phyloP scores from a whole-genome alignment of 2,888 invertebrate species.

The Sesia bembeciformis region DNA sequence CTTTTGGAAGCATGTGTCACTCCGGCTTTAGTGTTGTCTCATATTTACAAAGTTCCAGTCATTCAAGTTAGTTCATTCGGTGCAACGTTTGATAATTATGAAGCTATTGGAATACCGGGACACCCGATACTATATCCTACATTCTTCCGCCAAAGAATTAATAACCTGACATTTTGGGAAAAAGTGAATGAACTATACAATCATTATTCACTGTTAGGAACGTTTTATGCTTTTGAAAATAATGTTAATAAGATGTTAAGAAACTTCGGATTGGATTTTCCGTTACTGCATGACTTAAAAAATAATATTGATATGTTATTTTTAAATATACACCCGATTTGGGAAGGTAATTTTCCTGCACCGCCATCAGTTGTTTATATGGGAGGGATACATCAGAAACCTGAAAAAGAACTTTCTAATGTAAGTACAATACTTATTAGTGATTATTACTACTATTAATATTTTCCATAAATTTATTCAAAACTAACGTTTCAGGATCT shows the following conservation, averaged over 20 bases:
- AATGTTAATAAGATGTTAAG: constrained; percentile 11
- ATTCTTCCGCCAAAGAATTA: background rate
- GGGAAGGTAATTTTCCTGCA: constrained; percentile 27
- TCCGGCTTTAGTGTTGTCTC: constrained; percentile 14
- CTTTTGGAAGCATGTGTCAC: constrained; percentile 23
- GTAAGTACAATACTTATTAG: constrained; percentile 11
- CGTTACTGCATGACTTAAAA: background rate
- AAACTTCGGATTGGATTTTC: constrained; percentile 17
- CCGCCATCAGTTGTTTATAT: constrained; percentile 28
- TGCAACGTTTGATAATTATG: constrained; percentile 1
- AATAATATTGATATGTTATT: constrained; percentile 28
- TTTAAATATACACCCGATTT: constrained; percentile 28
- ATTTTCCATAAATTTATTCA: background rate
- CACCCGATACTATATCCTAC: constrained; percentile 2
- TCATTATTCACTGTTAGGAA: constrained; percentile 4
- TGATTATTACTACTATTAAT: background rate
- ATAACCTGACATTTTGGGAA: constrained; percentile 16
- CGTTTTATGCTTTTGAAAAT: background rate
- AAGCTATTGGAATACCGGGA: background rate
- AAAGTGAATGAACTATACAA: constrained; percentile 18
- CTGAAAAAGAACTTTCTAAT: constrained; percentile 18
- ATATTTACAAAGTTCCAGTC: constrained; percentile 27
- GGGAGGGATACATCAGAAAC: constrained; percentile 29
- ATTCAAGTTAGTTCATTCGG: constrained; percentile 33
- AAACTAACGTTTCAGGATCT: constrained; percentile 22